These are phyloP conservation scores for Daboia siamensis DNA, from an alignment of 2,113 vertebrate species.

Conservation along the genomic window DNA sequence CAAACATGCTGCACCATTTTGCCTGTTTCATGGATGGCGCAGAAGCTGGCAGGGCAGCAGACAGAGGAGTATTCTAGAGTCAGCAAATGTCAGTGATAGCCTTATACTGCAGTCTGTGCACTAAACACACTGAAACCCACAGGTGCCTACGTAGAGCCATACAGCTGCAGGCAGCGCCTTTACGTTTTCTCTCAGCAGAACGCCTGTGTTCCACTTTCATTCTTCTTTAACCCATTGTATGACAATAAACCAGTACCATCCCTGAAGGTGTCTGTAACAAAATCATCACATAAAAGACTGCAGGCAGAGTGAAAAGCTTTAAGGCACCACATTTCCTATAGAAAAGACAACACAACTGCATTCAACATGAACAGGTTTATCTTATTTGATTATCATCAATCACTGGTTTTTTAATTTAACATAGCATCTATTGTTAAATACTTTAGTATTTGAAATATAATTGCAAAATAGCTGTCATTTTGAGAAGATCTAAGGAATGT, in stretches of 20 bases:
- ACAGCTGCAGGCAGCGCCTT: constrained; percentile 64
- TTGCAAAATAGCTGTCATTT: background rate
- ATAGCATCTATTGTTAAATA: background rate
- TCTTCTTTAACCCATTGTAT: constrained; percentile 35
- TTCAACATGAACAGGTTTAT: rapidly evolving
- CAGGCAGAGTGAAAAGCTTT: background rate
- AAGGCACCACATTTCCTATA: background rate
- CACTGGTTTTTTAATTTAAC: background rate
- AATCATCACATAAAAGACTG: constrained; percentile 19
- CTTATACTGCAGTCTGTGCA: constrained; percentile 67
- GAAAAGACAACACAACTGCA: background rate
- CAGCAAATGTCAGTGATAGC: constrained; percentile 66
- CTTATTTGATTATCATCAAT: background rate
- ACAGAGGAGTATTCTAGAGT: constrained; percentile 55
- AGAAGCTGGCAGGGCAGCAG: constrained; percentile 50
- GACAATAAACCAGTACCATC: constrained; percentile 3
- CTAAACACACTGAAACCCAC: constrained; percentile 56
- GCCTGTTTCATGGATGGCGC: constrained; percentile 49
- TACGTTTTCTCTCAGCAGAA: constrained; percentile 51
- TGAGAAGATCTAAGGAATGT: background rate
- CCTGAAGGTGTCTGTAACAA: constrained; percentile 5
- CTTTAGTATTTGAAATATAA: background rate
- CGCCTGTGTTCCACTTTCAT: constrained; percentile 36
- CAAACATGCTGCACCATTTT: constrained; percentile 51
- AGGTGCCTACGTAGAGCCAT: constrained; percentile 67